Evolutionary conservation across 35 echinoderm and acorn worm genomes (phyloP).

Genomic region (Stichopus chloronotus): DNA sequence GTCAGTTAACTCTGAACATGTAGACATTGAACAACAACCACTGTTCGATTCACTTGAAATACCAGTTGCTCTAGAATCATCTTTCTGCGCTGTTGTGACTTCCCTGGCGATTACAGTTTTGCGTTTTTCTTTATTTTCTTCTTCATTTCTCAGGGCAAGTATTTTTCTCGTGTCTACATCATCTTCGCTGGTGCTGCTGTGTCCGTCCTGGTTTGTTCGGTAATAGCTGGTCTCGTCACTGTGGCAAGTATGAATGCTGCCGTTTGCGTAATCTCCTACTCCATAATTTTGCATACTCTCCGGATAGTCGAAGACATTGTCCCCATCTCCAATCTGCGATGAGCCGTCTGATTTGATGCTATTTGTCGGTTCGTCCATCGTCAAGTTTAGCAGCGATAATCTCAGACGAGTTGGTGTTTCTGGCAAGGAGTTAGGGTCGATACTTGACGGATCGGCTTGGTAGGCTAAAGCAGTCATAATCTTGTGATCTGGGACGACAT

Average conservation of each 20-base stretch:
- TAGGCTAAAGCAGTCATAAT: constrained; percentile 97
- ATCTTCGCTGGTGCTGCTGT: constrained; percentile 48
- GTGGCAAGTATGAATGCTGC: constrained; percentile 22
- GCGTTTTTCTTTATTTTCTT: background rate
- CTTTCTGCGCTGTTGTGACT: background rate
- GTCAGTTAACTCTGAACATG: constrained; percentile 81
- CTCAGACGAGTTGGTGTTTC: constrained; percentile 46
- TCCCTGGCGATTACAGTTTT: background rate
- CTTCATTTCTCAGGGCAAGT: background rate
- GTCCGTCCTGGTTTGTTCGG: background rate
- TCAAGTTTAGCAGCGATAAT: constrained; percentile 36
- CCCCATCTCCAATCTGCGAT: constrained; percentile 20
- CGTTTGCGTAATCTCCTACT: background rate
- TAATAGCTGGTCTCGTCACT: constrained; percentile 46
- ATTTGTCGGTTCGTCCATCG: constrained; percentile 18
- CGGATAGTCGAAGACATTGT: constrained; percentile 41
- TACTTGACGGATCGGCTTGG: constrained; percentile 90
- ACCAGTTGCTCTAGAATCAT: background rate
- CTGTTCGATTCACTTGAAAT: constrained; percentile 58
- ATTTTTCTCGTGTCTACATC: background rate
- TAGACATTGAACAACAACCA: constrained; percentile 86
- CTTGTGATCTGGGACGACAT: constrained; percentile 83
- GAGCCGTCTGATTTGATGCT: constrained; percentile 18
- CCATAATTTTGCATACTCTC: constrained; percentile 52
- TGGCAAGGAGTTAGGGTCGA: constrained; percentile 72